Percentiles rank a stretch among this genome's conserved stretches.
Conservation (phyloP, 1,140 invertebrate genomes). For the Acyrthosiphon pisum region DNA sequence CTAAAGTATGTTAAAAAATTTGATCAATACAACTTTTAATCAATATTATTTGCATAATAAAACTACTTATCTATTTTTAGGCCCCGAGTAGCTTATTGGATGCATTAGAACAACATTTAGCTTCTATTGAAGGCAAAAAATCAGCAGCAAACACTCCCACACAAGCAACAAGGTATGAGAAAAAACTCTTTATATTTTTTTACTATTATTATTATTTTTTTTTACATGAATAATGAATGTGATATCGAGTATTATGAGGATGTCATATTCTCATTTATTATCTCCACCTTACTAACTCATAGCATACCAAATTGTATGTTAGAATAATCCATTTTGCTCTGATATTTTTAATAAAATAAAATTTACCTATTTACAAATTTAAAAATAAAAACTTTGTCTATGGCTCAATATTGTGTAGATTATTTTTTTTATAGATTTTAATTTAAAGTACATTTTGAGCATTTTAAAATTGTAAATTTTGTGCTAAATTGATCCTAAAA, state of each 20-base stretch:
- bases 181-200: not conserved
- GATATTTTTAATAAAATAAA: not conserved
- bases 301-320: not conserved
- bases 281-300: not conserved
- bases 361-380: not conserved
- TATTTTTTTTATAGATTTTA: no score
- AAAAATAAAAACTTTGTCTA: no score
- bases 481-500: no score
- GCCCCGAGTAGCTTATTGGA: conserved; percentile 98
- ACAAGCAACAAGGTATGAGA: conserved; percentile 76
- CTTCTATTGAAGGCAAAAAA: conserved; percentile 91
- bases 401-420: no score
- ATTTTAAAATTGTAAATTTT: no score
- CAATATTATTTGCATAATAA: not conserved
- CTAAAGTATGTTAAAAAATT: conserved; percentile 72
- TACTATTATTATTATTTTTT: not conserved
- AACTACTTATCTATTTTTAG: conserved; percentile 63
- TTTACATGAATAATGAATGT: not conserved
- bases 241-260: not conserved
- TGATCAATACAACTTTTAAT: not conserved
- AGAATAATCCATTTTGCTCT: not conserved
- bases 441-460: no score
- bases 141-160: conserved; percentile 85
- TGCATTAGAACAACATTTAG: conserved; percentile 95
- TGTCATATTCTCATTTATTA: not conserved